Conservation (phyloP, 2,888 invertebrate genomes). For the Drymonia ruficornis region DNA sequence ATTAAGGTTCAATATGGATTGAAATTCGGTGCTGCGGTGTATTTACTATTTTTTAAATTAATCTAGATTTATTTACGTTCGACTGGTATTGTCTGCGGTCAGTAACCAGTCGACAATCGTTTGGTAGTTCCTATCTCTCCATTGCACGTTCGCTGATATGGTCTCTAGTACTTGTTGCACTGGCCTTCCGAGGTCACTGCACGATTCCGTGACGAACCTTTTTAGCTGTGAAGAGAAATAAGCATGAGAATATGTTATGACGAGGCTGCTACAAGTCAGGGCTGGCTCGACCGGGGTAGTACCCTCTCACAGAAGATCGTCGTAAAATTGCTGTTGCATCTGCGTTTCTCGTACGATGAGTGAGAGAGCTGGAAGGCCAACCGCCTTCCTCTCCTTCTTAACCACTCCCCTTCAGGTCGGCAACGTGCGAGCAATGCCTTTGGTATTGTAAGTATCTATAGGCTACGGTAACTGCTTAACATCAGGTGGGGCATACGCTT, state of each 20-base stretch:
- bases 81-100: slow-evolving; percentile 46
- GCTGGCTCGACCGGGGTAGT: background rate
- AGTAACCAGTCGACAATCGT: slow-evolving; percentile 91
- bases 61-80: slow-evolving; percentile 19
- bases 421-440: too few relatives aligned
- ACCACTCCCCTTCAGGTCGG: too few relatives aligned
- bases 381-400: too few relatives aligned
- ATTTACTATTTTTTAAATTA: background rate
- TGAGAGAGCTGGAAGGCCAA: too few relatives aligned
- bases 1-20: background rate
- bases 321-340: too few relatives aligned
- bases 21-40: background rate
- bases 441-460: too few relatives aligned
- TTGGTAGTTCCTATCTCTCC: slow-evolving; percentile 91
- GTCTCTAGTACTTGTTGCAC: slow-evolving; percentile 93
- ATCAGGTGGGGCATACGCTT: too few relatives aligned
- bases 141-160: slow-evolving; percentile 91
- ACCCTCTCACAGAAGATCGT: too few relatives aligned
- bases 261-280: background rate
- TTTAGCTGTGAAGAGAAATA: slow-evolving; percentile 80
- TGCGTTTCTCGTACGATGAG: too few relatives aligned
- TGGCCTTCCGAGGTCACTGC: slow-evolving; percentile 89
- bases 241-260: background rate
- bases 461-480: too few relatives aligned
- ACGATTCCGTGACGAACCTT: slow-evolving; percentile 86